A percentile compares a stretch with the other conserved stretches of the same genome.
phyloP scores from a whole-genome alignment of 2,113 vertebrate genomes.

The Ammodytes marinus region DNA sequence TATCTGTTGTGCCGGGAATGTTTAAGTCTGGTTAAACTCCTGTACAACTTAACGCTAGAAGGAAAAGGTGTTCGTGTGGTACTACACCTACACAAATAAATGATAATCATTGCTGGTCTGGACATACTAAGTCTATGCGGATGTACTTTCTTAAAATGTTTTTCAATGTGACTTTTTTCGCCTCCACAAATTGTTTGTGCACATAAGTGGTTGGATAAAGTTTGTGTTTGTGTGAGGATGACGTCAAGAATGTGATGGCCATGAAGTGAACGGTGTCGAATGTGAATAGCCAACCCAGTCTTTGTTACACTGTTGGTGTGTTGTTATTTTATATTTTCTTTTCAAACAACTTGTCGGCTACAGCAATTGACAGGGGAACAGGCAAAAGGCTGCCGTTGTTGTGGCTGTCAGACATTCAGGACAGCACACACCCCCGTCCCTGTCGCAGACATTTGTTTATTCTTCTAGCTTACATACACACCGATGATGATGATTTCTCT shows the following conservation, averaged over 20 bases:
- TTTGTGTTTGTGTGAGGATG: constrained; percentile 12
- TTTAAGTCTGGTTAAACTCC: not conserved
- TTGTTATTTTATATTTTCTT: constrained; percentile 52
- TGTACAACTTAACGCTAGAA: not conserved
- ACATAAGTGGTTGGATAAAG: constrained; percentile 16
- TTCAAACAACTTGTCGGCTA: constrained; percentile 63
- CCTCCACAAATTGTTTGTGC: not conserved
- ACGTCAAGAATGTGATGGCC: constrained; percentile 25
- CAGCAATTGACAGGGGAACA: constrained; percentile 71
- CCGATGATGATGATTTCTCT: constrained; percentile 18
- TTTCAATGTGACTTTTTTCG: not conserved
- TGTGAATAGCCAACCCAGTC: constrained; percentile 30
- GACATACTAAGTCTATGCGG: not conserved
- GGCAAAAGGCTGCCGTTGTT: constrained; percentile 68
- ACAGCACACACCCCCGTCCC: constrained; percentile 35
- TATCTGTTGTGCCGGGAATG: not conserved
- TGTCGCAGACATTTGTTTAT: constrained; percentile 56
- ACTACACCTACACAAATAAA: not conserved
- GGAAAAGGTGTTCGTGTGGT: not conserved
- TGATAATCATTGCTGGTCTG: too few species aligned
- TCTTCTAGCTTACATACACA: constrained; percentile 61
- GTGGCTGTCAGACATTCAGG: constrained; percentile 60
- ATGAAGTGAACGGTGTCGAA: constrained; percentile 46
- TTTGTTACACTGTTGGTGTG: not conserved
- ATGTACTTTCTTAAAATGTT: not conserved